Conservation (phyloP, 2,888 invertebrate genomes). For the Pegoplata infirma region DNA sequence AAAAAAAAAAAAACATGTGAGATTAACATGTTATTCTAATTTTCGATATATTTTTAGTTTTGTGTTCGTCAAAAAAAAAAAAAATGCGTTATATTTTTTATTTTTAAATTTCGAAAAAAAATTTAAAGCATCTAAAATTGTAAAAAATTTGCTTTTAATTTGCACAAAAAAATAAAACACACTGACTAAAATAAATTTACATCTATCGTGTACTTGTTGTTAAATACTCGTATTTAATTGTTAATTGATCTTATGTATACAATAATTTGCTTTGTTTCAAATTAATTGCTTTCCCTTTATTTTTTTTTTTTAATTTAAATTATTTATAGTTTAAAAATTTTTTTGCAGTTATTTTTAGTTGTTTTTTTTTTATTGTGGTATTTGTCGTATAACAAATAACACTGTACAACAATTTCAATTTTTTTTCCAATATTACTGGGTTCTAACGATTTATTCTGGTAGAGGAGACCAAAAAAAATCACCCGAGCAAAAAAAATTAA, state of each 20-base stretch:
- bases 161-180: not conserved
- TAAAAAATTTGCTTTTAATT: not conserved
- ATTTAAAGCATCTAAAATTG: not conserved
- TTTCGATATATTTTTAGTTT: conserved; percentile 10
- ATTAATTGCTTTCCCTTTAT: not conserved
- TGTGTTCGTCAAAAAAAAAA: not conserved
- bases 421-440: no score
- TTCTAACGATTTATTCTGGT: no score
- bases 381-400: not conserved
- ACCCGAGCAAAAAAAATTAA: no score
- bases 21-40: not conserved
- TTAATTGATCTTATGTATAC: conserved; percentile 25
- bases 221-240: no score
- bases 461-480: no score
- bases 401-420: no score
- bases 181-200: not conserved
- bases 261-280: conserved; percentile 15
- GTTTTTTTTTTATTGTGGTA: not conserved
- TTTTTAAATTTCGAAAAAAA: not conserved
- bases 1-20: conserved; percentile 17
- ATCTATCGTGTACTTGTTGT: no score
- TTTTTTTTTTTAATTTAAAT: not conserved
- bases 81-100: conserved; percentile 17
- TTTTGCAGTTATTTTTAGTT: not conserved
- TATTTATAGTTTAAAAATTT: not conserved